Percentiles rank a stretch among this genome's conserved stretches.
Evolutionary conservation across 2,113 vertebrate species (phyloP).

Genomic region (Bubo blakistoni): DNA sequence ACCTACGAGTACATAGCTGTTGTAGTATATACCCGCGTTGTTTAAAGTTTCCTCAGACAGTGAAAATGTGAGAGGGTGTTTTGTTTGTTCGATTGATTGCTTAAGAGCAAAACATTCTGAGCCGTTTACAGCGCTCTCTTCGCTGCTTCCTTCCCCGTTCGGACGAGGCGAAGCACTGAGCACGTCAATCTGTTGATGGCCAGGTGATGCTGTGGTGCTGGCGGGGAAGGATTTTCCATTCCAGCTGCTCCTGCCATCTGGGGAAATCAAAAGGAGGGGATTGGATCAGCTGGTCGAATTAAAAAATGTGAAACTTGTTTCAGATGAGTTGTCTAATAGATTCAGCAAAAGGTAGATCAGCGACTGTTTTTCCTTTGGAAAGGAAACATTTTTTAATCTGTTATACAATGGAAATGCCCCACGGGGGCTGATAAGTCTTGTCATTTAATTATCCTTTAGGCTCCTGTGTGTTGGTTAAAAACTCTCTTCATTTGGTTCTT

Average conservation of each 20-base stretch:
- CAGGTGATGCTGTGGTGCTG: constrained; percentile 15
- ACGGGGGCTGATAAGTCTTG: neutral
- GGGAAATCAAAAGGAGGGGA: constrained; percentile 52
- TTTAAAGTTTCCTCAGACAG: neutral
- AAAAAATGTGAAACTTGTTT: constrained; percentile 40
- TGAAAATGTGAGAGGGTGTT: neutral
- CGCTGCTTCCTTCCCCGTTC: rapidly evolving
- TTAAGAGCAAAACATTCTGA: neutral
- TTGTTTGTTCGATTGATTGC: neutral
- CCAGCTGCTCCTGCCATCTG: constrained; percentile 66
- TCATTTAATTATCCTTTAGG: constrained; percentile 53
- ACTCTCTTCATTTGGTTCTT: neutral
- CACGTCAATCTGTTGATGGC: rapidly evolving
- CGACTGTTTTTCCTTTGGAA: constrained; percentile 6
- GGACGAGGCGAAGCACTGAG: rapidly evolving
- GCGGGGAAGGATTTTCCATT: constrained; percentile 36
- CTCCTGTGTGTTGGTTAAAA: constrained; percentile 15
- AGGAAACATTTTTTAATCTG: constrained; percentile 53
- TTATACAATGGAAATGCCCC: constrained; percentile 23
- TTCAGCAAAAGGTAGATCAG: constrained; percentile 23
- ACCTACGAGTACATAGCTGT: rapidly evolving
- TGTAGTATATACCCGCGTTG: rapidly evolving
- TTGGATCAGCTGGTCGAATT: constrained; percentile 53
- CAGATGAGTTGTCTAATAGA: constrained; percentile 45
- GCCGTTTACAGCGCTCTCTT: rapidly evolving